A percentile compares a stretch with the other conserved stretches of the same genome.
phyloP scores from a whole-genome alignment of 2,113 vertebrate genomes.

The Triplophysa tibetana region DNA sequence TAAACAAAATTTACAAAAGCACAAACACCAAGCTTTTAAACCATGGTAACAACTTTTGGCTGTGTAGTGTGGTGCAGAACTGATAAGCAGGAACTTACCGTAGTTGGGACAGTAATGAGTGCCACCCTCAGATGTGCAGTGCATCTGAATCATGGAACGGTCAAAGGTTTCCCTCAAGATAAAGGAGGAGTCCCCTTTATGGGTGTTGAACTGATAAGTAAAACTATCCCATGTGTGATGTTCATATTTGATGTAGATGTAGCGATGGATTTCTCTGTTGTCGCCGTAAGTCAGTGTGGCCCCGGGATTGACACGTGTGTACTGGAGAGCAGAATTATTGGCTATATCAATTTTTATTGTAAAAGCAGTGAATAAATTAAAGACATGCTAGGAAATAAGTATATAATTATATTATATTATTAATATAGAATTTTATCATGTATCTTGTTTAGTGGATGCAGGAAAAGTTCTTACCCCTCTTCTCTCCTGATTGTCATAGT shows the following conservation, averaged over 20 bases:
- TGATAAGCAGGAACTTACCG: neutral
- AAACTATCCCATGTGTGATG: neutral
- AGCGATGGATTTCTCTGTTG: neutral
- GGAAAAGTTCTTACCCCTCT: neutral
- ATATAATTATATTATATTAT: no score
- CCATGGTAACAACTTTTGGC: neutral
- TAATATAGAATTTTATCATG: no score
- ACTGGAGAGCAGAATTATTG: neutral
- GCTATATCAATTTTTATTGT: no score
- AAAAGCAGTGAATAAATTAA: no score
- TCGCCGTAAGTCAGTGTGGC: neutral
- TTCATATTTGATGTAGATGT: slow-evolving; percentile 15
- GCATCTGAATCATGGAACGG: neutral
- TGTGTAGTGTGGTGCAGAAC: neutral
- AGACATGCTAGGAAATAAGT: no score
- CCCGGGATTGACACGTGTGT: neutral
- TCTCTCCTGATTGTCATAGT: neutral
- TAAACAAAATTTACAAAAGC: no score
- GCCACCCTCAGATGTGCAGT: neutral
- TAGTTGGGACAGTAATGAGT: neutral
- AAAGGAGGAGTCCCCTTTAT: neutral
- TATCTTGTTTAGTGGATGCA: neutral
- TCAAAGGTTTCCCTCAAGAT: slow-evolving; percentile 1
- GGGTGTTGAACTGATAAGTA: neutral
- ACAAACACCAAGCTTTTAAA: no score